Conservation (phyloP, 2,113 vertebrate genomes). For the Arothron firmamentum region DNA sequence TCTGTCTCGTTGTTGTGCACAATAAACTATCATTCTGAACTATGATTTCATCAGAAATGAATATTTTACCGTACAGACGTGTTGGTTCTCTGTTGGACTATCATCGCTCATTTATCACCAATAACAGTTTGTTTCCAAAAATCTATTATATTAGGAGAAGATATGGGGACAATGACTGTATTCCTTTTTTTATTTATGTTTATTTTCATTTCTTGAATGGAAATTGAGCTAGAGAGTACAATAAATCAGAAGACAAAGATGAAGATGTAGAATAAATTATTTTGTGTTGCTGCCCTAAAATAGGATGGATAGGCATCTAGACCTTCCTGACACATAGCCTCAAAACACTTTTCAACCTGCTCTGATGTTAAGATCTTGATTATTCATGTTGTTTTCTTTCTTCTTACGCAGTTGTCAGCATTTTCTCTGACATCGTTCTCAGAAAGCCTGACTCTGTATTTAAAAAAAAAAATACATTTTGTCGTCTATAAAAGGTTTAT, state of each 20-base stretch:
- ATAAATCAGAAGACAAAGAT: constrained; percentile 61
- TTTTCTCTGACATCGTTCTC: constrained; percentile 16
- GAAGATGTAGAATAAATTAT: constrained; percentile 68
- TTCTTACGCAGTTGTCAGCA: constrained; percentile 31
- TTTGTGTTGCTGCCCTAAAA: constrained; percentile 66
- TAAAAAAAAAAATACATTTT: constrained; percentile 21
- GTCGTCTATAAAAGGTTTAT: constrained; percentile 45
- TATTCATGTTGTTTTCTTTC: constrained; percentile 34
- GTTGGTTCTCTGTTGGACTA: constrained; percentile 37
- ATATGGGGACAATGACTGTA: too few species aligned
- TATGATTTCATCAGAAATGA: constrained; percentile 23
- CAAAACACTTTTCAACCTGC: constrained; percentile 55
- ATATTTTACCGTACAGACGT: constrained; percentile 39
- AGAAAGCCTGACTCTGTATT: constrained; percentile 28
- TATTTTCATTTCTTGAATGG: too few species aligned
- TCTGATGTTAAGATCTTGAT: constrained; percentile 48
- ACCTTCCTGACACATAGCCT: constrained; percentile 68
- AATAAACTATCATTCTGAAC: constrained; percentile 22
- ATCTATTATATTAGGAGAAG: too few species aligned
- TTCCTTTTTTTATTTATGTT: too few species aligned
- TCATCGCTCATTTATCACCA: constrained; percentile 31
- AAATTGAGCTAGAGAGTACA: constrained; percentile 53
- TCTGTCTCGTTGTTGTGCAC: constrained; percentile 15
- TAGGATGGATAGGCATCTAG: constrained; percentile 62
- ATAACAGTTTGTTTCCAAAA: too few species aligned